Evolutionary conservation across 92 coral and sea anemone genomes (phyloP).

Genomic region (Phenganax marumi): DNA sequence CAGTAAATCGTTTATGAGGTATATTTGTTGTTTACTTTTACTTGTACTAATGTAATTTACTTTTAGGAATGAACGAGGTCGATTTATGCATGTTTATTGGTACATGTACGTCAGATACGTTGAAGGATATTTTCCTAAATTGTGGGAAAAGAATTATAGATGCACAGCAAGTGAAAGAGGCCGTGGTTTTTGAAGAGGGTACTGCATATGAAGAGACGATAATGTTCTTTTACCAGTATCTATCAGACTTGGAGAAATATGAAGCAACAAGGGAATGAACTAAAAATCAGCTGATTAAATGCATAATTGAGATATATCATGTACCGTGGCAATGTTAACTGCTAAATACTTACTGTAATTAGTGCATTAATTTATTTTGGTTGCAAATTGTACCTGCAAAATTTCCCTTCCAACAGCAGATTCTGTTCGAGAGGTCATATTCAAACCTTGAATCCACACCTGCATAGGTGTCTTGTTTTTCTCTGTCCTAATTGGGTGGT

Average conservation of each 20-base stretch:
- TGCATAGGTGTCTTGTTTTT: not conserved
- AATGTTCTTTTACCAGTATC: slow-evolving; percentile 1
- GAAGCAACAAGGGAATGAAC: not conserved
- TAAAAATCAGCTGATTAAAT: no score
- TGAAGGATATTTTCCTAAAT: not conserved
- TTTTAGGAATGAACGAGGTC: slow-evolving; percentile 4
- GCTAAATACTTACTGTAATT: no score
- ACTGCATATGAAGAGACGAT: not conserved
- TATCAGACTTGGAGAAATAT: slow-evolving; percentile 7
- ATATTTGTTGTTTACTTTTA: no score
- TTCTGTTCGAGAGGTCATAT: not conserved
- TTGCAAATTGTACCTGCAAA: not conserved
- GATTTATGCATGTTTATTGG: not conserved
- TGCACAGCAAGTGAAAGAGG: slow-evolving; percentile 1
- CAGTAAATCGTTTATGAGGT: no score
- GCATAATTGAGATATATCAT: no score
- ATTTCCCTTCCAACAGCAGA: not conserved
- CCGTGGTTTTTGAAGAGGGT: slow-evolving; percentile 13
- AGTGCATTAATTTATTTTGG: no score
- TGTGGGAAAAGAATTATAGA: not conserved
- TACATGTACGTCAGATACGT: not conserved
- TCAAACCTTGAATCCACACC: not conserved
- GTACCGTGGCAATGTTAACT: no score
- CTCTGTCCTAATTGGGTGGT: not conserved
- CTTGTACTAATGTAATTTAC: not conserved